Base-by-base conservation (phyloP, 2,797 vertebrate genomes). In the Phoebastria nigripes region DNA sequence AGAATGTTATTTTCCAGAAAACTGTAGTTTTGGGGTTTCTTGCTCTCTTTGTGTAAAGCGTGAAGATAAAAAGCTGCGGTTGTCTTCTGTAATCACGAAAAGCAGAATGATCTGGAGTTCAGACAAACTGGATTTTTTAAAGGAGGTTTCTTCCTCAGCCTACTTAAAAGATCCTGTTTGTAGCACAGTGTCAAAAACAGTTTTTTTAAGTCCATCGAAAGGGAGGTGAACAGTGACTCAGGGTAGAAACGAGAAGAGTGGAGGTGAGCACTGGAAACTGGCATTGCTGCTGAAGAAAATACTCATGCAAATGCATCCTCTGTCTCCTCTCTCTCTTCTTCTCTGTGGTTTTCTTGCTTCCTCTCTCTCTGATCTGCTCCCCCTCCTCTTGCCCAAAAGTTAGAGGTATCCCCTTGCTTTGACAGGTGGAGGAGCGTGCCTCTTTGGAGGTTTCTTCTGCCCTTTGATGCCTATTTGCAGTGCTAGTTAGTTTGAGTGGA, bases 131-230 rank as follows among this genome's bases (percentile, higher is more conserved):
- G 17, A 4, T 46, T 49, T 77, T 90, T 82, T 44, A 16, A n/a
- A 63, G 31, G 31, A 62, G 35, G 21, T 67, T 81, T 73, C 29
- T 1, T 29, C 24, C 28, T 26, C 21, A 66, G 0, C 24, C 31
- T 66, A 1, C 16, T 39, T 35, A 31, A 62, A 77, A 71, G 29
- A 25, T 89, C 15, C 47, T n/a, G 31, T 63, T 83, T 42, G 18
- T 61, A 47, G 61, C 56, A 37, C 24, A n/a, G 15, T 21, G 39
- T 67, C 35, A 61, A 42, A 85, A 5, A 1, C 42, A 18, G 2
- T 1, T 3, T 54, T 80, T 78, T 55, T 17, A 47, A 74, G n/a
- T 20, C 31, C 2, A 0, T 66, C 0, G 1, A 46, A 35, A 69
- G 33, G 67, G 42, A 39, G 8, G 8, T 46, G 28, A 46, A 11